Percentiles rank a stretch among this genome's conserved stretches.
These are phyloP conservation scores for Myotis pilosus DNA, from an alignment of 2,797 vertebrate species.

Conservation along the genomic window DNA sequence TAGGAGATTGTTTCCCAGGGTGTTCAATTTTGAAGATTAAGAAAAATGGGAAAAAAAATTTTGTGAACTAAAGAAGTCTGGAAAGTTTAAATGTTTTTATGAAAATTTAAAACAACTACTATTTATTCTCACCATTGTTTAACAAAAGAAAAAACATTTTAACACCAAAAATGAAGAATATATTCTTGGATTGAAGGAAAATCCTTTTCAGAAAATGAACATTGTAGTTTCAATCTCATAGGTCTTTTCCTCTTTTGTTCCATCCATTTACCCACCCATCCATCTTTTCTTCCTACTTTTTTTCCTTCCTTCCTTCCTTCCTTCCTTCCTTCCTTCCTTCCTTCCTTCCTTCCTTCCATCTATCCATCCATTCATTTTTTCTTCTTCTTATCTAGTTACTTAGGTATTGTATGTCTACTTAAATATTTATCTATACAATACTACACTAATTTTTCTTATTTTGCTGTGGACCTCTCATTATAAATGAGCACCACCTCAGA, in stretches of 20 bases:
- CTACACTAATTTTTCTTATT: not conserved
- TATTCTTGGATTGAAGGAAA: constrained; percentile 4
- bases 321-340: not conserved
- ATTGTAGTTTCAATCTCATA: not conserved
- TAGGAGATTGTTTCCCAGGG: not conserved
- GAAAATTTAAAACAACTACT: not conserved
- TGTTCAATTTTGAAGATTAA: not conserved
- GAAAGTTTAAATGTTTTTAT: not conserved
- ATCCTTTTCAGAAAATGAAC: not conserved
- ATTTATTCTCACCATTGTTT: not conserved
- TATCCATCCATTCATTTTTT: not conserved
- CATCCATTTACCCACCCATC: not conserved
- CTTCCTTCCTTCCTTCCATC: not conserved
- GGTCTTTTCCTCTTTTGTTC: not conserved
- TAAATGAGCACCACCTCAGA: not conserved
- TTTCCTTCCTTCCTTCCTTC: not conserved
- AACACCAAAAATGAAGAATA: constrained; percentile 2
- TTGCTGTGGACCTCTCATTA: not conserved
- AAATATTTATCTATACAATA: not conserved
- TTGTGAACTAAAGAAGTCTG: not conserved
- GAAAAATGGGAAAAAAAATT: not conserved
- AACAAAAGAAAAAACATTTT: not conserved
- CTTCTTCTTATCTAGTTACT: not conserved
- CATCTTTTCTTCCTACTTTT: not conserved
- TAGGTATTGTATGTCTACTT: not conserved